A percentile compares a stretch with the other conserved stretches of the same genome.
phyloP scores from a whole-genome alignment of 2,113 vertebrate species.

The Brienomyrus longianalis region DNA sequence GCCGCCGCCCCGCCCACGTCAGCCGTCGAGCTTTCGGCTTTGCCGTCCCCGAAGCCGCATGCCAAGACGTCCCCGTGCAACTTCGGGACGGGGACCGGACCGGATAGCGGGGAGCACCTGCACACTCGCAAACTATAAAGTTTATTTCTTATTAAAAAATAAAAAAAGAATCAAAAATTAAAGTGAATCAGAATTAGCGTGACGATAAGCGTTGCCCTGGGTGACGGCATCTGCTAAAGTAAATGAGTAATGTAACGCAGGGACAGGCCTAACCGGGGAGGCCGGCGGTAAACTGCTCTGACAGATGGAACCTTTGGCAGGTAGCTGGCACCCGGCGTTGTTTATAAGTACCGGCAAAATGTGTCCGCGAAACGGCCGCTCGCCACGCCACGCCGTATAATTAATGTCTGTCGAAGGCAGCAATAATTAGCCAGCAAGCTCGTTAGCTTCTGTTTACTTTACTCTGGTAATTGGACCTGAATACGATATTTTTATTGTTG shows the following conservation, averaged over 20 bases:
- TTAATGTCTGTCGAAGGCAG: slow-evolving; percentile 1
- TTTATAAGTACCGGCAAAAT: slow-evolving; percentile 19
- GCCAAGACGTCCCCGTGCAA: not conserved
- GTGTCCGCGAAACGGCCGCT: not conserved
- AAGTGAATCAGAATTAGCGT: not conserved
- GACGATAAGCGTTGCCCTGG: not conserved
- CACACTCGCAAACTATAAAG: not conserved
- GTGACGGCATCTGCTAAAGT: slow-evolving; percentile 2
- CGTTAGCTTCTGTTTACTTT: slow-evolving; percentile 8
- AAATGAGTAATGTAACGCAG: slow-evolving; percentile 7
- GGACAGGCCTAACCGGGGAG: not conserved
- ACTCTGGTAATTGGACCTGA: not conserved
- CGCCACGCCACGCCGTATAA: not conserved
- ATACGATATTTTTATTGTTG: not conserved
- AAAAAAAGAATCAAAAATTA: too few relatives aligned
- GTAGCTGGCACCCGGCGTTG: slow-evolving; percentile 10
- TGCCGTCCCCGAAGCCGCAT: not conserved
- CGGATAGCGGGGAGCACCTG: not conserved
- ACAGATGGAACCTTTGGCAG: slow-evolving; percentile 17
- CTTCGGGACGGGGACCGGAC: not conserved
- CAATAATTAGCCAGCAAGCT: slow-evolving; percentile 3
- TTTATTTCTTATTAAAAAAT: not conserved
- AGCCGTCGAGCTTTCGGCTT: not conserved
- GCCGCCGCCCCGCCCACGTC: not conserved
- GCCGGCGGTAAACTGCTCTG: not conserved